Evolutionary conservation across 2,113 vertebrate genomes (phyloP).

Genomic region (Garra rufa): DNA sequence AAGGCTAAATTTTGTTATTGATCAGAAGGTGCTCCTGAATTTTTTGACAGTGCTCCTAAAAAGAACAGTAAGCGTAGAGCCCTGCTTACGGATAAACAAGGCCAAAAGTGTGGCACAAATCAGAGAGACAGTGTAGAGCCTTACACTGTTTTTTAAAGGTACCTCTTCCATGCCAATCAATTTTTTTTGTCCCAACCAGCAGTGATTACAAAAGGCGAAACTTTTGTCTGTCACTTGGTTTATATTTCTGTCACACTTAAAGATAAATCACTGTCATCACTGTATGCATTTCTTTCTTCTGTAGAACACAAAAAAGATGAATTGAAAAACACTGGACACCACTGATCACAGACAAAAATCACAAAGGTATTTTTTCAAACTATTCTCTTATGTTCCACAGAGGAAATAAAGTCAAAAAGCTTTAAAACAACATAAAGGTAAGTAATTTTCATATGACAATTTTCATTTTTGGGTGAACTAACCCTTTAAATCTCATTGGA

Average conservation of each 20-base stretch:
- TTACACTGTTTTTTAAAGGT: background rate
- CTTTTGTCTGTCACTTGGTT: background rate
- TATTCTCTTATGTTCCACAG: background rate
- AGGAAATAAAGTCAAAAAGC: background rate
- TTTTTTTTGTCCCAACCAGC: background rate
- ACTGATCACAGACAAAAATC: background rate
- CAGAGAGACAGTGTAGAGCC: background rate
- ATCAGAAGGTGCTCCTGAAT: too few species aligned
- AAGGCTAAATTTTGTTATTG: too few species aligned
- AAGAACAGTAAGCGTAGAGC: too few species aligned
- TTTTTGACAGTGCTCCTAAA: too few species aligned
- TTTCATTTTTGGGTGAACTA: too few species aligned
- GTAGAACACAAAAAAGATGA: background rate
- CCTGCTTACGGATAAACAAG: background rate
- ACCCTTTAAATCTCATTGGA: too few species aligned
- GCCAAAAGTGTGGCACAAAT: background rate
- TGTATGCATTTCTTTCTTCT: background rate
- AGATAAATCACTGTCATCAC: background rate
- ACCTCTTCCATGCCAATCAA: background rate
- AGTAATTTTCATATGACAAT: too few species aligned
- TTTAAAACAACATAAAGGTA: background rate
- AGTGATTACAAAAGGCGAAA: background rate
- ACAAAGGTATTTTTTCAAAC: background rate
- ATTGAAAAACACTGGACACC: background rate
- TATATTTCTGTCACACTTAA: slow-evolving; percentile 7